These are phyloP conservation scores for Paedocypris sp. DNA, from an alignment of 2,113 vertebrate genomes.

Conservation along the genomic window DNA sequence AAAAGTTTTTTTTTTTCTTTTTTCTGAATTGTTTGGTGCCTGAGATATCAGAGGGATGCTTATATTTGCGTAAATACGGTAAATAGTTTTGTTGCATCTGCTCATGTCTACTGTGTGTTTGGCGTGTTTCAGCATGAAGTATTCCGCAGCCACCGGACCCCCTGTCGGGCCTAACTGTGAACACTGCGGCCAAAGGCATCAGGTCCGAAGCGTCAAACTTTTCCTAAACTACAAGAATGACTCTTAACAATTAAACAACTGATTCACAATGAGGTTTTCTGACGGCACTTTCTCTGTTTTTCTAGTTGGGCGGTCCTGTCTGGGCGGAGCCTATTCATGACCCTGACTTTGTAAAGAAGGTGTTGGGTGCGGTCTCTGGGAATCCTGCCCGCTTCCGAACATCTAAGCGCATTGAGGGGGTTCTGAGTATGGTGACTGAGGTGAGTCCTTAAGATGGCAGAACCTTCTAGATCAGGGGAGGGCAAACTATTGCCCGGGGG, in stretches of 20 bases:
- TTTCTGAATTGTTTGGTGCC: no score
- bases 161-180: conserved; percentile 68
- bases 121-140: conserved; percentile 74
- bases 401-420: conserved; percentile 68
- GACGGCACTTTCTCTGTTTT: not conserved
- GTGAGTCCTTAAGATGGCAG: conserved; percentile 50
- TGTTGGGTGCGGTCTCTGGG: conserved; percentile 63
- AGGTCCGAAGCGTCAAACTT: conserved; percentile 50
- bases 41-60: no score
- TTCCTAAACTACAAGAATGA: no score
- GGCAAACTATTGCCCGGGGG: no score
- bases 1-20: no score
- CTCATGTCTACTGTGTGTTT: conserved; percentile 20
- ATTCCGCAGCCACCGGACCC: conserved; percentile 72
- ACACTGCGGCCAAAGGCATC: conserved; percentile 78
- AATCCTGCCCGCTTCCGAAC: conserved; percentile 75
- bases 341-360: conserved; percentile 60
- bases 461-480: no score
- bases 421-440: conserved; percentile 82
- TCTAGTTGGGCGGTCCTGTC: conserved; percentile 74
- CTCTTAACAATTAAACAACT: no score
- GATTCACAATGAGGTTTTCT: no score
- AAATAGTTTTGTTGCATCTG: no score
- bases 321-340: conserved; percentile 84
- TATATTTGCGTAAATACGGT: no score